Base-by-base conservation (phyloP, 2,888 invertebrate genomes). In the Eupithecia vulgata region DNA sequence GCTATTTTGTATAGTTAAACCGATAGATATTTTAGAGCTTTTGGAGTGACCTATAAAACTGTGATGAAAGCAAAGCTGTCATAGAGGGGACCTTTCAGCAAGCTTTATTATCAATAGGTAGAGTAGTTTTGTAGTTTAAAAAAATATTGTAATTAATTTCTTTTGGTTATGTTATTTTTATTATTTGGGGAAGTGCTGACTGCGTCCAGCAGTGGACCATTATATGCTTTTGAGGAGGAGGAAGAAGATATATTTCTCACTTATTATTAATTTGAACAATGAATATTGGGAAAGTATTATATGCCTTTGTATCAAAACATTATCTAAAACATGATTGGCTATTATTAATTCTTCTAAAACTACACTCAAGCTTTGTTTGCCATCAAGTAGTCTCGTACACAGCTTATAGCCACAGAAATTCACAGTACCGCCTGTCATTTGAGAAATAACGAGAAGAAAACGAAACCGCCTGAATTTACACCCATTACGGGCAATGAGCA, bases 401-500 rank as follows among this genome's bases (percentile, higher is more conserved):
- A 52, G 12, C 48, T n/a, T 48, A 21, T 10, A 52, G 12, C 12
- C 4, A 57, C 25, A 57, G 13, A 57, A 57, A 21, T 57, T 25
- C 57, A 25, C 57, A 61, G 34, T 13, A 34, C 17, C 34, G 34
- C 17, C 34, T 34, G 61, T 35, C 61, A 61, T 8, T 61, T 57
- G 57, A 61, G 34, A 61, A 59, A 61, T 61, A 61, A 34, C 61
- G 61, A 61, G 61, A 42, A 65, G 67, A 67, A 67, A 67, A 67
- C 67, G 67, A 65, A 65, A 65, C 6, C 21, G 25, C 21, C 40
- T 40, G 65, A 40, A 65, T 70, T 70, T 70, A 70, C 48, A 71
- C 25, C 74, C 71, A 77, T 75, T 75, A 73, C 52, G 71, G 69
- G 74, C 74, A 79, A 76, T 78, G 76, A 77, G 77, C 77, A 75